These are phyloP conservation scores for Diploptera punctata DNA, from an alignment of 2,888 invertebrate genomes.

Conservation along the genomic window DNA sequence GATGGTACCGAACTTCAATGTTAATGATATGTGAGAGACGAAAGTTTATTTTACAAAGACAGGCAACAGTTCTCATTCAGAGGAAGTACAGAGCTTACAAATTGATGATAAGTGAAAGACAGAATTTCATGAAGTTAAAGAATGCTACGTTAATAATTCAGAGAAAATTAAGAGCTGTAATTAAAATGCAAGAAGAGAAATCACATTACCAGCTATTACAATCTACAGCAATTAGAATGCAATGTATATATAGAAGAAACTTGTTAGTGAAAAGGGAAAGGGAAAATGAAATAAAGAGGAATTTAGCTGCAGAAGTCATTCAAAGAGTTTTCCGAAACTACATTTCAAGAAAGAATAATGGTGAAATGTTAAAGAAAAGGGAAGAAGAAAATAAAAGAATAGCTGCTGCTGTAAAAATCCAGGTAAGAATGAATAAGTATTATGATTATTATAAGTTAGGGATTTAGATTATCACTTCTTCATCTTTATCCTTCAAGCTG, in stretches of 20 bases:
- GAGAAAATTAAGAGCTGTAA: slow-evolving; percentile 31
- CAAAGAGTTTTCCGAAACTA: slow-evolving; percentile 51
- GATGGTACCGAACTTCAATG: not conserved
- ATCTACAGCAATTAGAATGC: slow-evolving; percentile 1
- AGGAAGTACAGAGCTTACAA: not conserved
- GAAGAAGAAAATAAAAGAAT: no score
- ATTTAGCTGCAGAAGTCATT: slow-evolving; percentile 52
- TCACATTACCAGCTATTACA: slow-evolving; percentile 8
- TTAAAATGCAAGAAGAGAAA: slow-evolving; percentile 33
- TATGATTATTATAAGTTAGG: no score
- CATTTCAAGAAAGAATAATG: slow-evolving; percentile 29
- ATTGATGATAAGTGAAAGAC: not conserved
- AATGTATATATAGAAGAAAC: slow-evolving; percentile 39
- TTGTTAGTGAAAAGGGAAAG: slow-evolving; percentile 43
- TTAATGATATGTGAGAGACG: not conserved
- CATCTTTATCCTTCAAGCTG: no score
- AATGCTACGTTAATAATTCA: not conserved
- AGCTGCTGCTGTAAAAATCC: slow-evolving; percentile 29
- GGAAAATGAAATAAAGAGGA: slow-evolving; percentile 46
- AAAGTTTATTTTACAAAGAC: not conserved
- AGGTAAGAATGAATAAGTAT: slow-evolving; percentile 5
- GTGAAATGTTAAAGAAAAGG: no score
- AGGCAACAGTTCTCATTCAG: slow-evolving; percentile 21
- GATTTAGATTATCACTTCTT: no score
- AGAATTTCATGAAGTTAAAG: slow-evolving; percentile 45